phyloP scores from a whole-genome alignment of 2,888 invertebrate species.

The Penaeus monodon region DNA sequence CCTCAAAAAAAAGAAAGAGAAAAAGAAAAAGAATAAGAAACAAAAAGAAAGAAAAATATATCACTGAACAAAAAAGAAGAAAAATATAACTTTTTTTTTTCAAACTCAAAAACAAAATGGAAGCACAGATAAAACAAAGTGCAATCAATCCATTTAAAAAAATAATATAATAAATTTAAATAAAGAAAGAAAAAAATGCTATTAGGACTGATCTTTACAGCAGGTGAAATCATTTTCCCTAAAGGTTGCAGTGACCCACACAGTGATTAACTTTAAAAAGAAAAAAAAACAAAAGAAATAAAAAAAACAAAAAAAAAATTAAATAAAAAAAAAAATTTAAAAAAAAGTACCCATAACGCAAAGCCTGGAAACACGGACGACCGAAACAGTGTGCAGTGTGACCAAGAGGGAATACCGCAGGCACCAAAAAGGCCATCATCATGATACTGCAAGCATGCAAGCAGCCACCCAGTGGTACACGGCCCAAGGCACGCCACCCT shows the following conservation, averaged over 20 bases:
- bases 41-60: too few species aligned
- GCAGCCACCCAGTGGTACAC: conserved; percentile 65
- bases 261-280: conserved; percentile 33
- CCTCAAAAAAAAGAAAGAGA: too few species aligned
- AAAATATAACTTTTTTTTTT: background rate
- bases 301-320: too few species aligned
- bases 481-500: conserved; percentile 65
- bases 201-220: conserved; percentile 20
- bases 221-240: conserved; percentile 15
- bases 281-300: background rate
- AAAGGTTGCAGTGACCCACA: conserved; percentile 44
- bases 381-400: conserved; percentile 61
- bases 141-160: conserved; percentile 24
- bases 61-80: too few species aligned
- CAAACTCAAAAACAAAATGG: conserved; percentile 29
- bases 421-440: conserved; percentile 65
- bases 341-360: conserved; percentile 28
- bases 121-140: conserved; percentile 31
- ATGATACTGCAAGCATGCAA: conserved; percentile 65
- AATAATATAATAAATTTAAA: conserved; percentile 4
- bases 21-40: too few species aligned
- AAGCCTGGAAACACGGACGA: conserved; percentile 60
- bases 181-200: conserved; percentile 2
- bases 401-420: conserved; percentile 64
- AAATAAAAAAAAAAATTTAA: too few species aligned